Base-by-base conservation (phyloP, 2,888 invertebrate species). In the Acanthococcus lagerstroemiae region DNA sequence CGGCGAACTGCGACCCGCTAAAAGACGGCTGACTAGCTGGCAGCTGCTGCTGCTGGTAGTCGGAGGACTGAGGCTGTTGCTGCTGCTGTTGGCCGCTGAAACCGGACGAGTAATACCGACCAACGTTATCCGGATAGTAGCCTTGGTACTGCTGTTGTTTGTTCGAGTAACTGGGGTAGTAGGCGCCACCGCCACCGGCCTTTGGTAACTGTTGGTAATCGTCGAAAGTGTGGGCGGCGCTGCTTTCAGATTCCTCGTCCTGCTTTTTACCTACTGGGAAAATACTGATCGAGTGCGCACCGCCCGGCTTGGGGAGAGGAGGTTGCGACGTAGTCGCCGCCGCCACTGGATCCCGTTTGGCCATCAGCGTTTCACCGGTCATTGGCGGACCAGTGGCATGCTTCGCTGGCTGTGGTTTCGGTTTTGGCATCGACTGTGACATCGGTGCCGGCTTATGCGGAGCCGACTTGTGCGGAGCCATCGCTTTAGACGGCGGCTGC, bases 201-300 rank as follows among this genome's bases (percentile, higher is more conserved):
- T 17, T 22, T 17, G 48, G 21, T 6, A 21, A 25, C 22, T 9
- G 19, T n/a, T n/a, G n/a, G n/a, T n/a, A n/a, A n/a, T 5, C 22
- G 25, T 9, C 26, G 26, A 17, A 1, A 45, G 24, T 50, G 21
- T 12, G 12, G 46, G n/a, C 4, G 17, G 5, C 22, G 15, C 25
- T 30, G 9, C 12, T 12, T 9, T 37, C 3, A 37, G 26, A 17
- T 30, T 26, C 52, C 21, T 61, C 61, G 12, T 27, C 52, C 17
- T 27, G 26, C n/a, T 61, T 61, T 30, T 61, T 65, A 21, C 21
- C 30, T 12, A 66, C 50, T n/a, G 66, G 66, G 37, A 66, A 66
- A 48, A 66, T 66, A 56, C 66, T 66, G 66, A 66, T 56, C 17
- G 63, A 52, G n/a, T 52, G 63, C 26, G 30, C 17, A 25, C 26